Conservation (phyloP, 2,113 vertebrate species). For the Peucedramus taeniatus region DNA sequence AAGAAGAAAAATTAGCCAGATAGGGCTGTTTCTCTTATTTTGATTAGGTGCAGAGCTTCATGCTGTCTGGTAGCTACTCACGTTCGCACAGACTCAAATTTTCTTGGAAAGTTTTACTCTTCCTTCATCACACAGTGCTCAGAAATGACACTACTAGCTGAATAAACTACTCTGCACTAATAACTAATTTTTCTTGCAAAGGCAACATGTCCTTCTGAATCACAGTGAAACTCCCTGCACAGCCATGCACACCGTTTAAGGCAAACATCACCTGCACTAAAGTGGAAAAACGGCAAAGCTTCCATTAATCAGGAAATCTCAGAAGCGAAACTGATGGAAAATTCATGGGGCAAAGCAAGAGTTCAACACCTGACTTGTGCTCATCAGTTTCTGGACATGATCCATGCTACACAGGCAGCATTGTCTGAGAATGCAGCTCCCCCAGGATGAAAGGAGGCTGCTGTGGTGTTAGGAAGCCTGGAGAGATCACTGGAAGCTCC, state of each 20-base stretch:
- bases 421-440: background rate
- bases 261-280: constrained; percentile 35
- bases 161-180: constrained; percentile 7
- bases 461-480: background rate
- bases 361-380: constrained; percentile 35
- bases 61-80: background rate
- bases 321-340: constrained; percentile 50
- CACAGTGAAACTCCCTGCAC: constrained; percentile 35
- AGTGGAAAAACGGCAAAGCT: background rate
- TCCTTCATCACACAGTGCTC: background rate
- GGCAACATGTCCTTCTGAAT: constrained; percentile 56
- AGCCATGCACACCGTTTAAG: constrained; percentile 34
- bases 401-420: background rate
- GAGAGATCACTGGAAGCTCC: background rate
- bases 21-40: background rate
- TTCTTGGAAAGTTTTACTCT: constrained; percentile 43
- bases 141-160: constrained; percentile 32
- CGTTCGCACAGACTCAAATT: background rate
- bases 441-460: background rate
- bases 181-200: constrained; percentile 63
- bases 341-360: constrained; percentile 42
- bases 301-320: constrained; percentile 50
- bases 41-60: background rate
- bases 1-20: background rate
- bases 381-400: constrained; percentile 29